These are phyloP conservation scores for Formicarius rufipectus DNA, from an alignment of 2,113 vertebrate species.

Conservation along the genomic window DNA sequence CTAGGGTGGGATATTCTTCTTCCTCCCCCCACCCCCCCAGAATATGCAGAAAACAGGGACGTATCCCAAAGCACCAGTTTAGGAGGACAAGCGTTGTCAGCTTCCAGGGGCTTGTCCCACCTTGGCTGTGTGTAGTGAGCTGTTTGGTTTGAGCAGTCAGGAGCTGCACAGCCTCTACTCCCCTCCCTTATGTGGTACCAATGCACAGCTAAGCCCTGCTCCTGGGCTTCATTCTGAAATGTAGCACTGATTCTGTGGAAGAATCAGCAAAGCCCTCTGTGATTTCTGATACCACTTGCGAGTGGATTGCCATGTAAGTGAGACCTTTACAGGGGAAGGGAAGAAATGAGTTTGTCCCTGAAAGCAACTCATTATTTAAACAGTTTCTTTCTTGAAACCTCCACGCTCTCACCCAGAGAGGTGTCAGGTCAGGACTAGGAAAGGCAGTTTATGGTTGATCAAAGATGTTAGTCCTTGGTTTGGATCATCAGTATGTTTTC, in stretches of 20 bases:
- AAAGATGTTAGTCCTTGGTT: constrained; percentile 49
- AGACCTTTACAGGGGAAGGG: background rate
- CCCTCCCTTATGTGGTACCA: background rate
- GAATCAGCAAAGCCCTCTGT: background rate
- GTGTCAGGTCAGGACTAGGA: constrained; percentile 54
- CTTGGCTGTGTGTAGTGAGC: rapidly evolving
- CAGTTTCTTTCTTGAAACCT: background rate
- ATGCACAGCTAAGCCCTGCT: background rate
- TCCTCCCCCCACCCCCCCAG: background rate
- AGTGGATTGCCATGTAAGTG: background rate
- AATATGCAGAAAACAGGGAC: background rate
- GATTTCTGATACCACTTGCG: background rate
- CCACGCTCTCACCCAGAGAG: constrained; percentile 13
- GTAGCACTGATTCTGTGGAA: background rate
- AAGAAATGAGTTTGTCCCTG: constrained; percentile 16
- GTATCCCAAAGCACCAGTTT: background rate
- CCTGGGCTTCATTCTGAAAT: background rate
- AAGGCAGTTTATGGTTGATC: constrained; percentile 45
- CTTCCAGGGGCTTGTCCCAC: background rate
- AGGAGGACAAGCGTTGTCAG: background rate
- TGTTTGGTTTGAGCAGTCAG: background rate
- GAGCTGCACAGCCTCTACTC: background rate
- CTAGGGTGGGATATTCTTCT: background rate
- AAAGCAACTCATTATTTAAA: constrained; percentile 39
- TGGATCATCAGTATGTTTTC: constrained; percentile 49